A percentile compares a stretch with the other conserved stretches of the same genome.
These are phyloP conservation scores for Nibea albiflora DNA, from an alignment of 2,113 vertebrate species.

Conservation along the genomic window DNA sequence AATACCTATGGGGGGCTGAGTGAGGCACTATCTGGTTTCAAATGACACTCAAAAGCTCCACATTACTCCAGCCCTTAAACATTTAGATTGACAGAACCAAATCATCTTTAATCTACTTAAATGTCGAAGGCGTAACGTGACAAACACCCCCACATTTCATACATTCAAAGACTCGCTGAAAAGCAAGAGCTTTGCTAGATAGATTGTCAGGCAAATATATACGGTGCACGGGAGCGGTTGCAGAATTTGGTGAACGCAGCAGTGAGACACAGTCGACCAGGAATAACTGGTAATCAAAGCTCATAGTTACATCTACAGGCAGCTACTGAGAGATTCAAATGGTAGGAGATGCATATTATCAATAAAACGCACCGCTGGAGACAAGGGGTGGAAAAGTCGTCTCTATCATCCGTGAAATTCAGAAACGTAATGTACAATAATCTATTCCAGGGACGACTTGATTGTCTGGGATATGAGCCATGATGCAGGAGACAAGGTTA, in stretches of 20 bases:
- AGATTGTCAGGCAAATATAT: slow-evolving; percentile 80
- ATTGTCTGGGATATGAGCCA: slow-evolving; percentile 63
- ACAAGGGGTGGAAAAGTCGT: not conserved
- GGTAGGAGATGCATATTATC: not conserved
- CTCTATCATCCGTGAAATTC: slow-evolving; percentile 25
- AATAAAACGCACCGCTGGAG: not conserved
- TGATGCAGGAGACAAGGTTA: slow-evolving; percentile 2
- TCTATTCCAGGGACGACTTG: slow-evolving; percentile 38
- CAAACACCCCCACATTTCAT: slow-evolving; percentile 27
- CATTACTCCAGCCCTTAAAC: slow-evolving; percentile 14
- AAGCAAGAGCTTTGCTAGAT: slow-evolving; percentile 31
- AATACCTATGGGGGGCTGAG: slow-evolving; percentile 17
- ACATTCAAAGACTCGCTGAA: slow-evolving; percentile 70
- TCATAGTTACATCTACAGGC: slow-evolving; percentile 6
- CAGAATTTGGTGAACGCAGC: slow-evolving; percentile 29
- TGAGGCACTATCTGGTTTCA: slow-evolving; percentile 63
- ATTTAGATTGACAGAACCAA: slow-evolving; percentile 12
- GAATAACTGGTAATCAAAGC: slow-evolving; percentile 5
- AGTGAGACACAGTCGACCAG: slow-evolving; percentile 7
- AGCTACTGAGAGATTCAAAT: not conserved
- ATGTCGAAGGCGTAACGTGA: slow-evolving; percentile 19
- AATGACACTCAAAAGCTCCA: slow-evolving; percentile 31
- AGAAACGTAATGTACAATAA: slow-evolving; percentile 28
- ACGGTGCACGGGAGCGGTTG: slow-evolving; percentile 17
- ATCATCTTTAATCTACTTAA: slow-evolving; percentile 22